phyloP scores from a whole-genome alignment of 2,888 invertebrate species.

The Eupithecia exiguata region DNA sequence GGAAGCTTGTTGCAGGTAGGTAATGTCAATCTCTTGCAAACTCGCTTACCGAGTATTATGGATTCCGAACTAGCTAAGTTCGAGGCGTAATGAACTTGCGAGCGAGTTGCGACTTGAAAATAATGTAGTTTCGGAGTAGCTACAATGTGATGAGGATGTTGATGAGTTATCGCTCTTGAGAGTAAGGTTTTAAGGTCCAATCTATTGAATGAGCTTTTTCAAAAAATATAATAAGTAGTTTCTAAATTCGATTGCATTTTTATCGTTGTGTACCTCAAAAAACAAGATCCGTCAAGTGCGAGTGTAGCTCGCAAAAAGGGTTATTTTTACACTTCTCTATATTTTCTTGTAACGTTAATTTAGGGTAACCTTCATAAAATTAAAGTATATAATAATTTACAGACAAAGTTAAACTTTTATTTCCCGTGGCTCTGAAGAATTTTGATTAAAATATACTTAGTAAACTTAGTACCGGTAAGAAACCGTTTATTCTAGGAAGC shows the following conservation, averaged over 20 bases:
- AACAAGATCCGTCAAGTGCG: too few species aligned
- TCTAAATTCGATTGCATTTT: background rate
- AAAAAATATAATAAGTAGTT: background rate
- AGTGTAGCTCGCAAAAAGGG: too few species aligned
- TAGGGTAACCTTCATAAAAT: background rate
- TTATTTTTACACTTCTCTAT: too few species aligned
- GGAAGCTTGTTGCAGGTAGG: slow-evolving; percentile 4
- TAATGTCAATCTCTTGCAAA: slow-evolving; percentile 11
- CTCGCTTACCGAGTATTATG: slow-evolving; percentile 18
- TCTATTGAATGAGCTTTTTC: background rate
- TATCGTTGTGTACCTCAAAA: background rate
- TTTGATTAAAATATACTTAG: slow-evolving; percentile 1
- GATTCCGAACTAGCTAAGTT: slow-evolving; percentile 25
- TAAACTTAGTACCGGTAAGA: background rate
- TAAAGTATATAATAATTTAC: background rate
- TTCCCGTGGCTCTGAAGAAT: slow-evolving; percentile 4
- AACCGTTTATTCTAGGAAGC: background rate
- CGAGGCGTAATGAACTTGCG: slow-evolving; percentile 24
- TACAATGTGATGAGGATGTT: slow-evolving; percentile 10
- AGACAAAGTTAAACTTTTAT: background rate
- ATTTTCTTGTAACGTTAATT: too few species aligned
- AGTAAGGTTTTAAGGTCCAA: background rate
- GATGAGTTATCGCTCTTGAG: slow-evolving; percentile 9
- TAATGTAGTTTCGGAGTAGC: slow-evolving; percentile 30
- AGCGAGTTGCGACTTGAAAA: slow-evolving; percentile 30